phyloP scores from a whole-genome alignment of 2,888 invertebrate genomes.

The Neoaliturus tenellus region DNA sequence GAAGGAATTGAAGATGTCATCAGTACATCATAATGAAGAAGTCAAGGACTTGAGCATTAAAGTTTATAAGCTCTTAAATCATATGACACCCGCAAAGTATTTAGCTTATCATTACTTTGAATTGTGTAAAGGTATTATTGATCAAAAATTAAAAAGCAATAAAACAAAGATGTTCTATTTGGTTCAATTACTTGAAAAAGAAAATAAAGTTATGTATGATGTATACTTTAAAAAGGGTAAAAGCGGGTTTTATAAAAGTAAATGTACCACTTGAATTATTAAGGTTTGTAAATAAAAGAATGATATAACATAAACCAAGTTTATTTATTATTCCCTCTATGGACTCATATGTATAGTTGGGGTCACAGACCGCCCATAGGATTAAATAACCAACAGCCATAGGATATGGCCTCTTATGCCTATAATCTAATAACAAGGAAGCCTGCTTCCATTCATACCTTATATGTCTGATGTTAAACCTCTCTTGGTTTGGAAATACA shows the following conservation, averaged over 20 bases:
- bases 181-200: not conserved
- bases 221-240: not conserved
- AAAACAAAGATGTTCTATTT: too few species aligned
- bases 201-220: not conserved
- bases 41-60: not conserved
- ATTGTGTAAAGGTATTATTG: too few species aligned
- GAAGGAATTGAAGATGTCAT: not conserved
- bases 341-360: not conserved
- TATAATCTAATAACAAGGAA: not conserved
- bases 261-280: too few species aligned
- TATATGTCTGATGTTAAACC: slow-evolving; percentile 4
- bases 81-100: too few species aligned
- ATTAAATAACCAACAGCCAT: not conserved
- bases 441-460: not conserved
- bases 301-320: too few species aligned
- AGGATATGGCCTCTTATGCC: slow-evolving; percentile 8
- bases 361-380: not conserved
- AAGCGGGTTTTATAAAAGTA: too few species aligned
- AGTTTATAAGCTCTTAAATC: too few species aligned
- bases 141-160: too few species aligned
- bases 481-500: not conserved
- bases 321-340: too few species aligned
- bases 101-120: too few species aligned
- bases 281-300: not conserved
- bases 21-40: not conserved